These are phyloP conservation scores for Drosophila hamatofila DNA, from an alignment of 2,888 invertebrate genomes.

Conservation along the genomic window DNA sequence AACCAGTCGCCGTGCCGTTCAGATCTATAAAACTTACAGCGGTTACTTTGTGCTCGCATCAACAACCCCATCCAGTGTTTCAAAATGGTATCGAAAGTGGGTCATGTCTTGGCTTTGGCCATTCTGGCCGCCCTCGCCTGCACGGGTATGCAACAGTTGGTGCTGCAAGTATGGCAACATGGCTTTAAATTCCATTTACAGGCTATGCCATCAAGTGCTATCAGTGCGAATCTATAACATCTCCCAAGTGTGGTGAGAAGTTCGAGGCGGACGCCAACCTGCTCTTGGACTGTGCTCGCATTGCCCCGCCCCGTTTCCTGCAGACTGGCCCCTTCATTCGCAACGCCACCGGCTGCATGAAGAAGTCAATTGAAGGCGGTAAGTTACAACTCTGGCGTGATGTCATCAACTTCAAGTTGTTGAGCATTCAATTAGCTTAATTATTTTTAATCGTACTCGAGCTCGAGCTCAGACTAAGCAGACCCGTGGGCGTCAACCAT, in stretches of 20 bases:
- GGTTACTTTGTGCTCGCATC: not conserved
- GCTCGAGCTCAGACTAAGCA: not conserved
- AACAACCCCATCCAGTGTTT: constrained; percentile 8
- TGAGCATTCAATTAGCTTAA: constrained; percentile 49
- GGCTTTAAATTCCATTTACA: constrained; percentile 35
- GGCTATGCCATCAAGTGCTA: constrained; percentile 84
- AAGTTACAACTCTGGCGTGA: constrained; percentile 61
- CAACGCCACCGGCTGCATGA: constrained; percentile 84
- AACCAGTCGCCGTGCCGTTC: constrained; percentile 42
- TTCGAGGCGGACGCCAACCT: constrained; percentile 72
- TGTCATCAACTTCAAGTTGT: constrained; percentile 37
- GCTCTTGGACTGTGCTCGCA: constrained; percentile 76
- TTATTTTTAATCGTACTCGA: constrained; percentile 33
- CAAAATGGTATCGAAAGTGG: constrained; percentile 79
- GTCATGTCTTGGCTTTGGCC: constrained; percentile 73
- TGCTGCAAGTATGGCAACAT: not conserved
- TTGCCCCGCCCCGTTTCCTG: constrained; percentile 78
- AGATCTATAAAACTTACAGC: constrained; percentile 40
- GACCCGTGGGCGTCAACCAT: constrained; percentile 17
- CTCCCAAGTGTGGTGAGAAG: constrained; percentile 80
- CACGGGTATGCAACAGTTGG: constrained; percentile 70
- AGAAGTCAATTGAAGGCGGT: constrained; percentile 79
- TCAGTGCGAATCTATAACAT: constrained; percentile 80
- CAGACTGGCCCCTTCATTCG: constrained; percentile 55
- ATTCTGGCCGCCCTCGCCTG: constrained; percentile 75